Evolutionary conservation across 2,888 invertebrate species (phyloP), one percentile per base, ranked within the genome.

Genomic region (Hyppa rectilinea): DNA sequence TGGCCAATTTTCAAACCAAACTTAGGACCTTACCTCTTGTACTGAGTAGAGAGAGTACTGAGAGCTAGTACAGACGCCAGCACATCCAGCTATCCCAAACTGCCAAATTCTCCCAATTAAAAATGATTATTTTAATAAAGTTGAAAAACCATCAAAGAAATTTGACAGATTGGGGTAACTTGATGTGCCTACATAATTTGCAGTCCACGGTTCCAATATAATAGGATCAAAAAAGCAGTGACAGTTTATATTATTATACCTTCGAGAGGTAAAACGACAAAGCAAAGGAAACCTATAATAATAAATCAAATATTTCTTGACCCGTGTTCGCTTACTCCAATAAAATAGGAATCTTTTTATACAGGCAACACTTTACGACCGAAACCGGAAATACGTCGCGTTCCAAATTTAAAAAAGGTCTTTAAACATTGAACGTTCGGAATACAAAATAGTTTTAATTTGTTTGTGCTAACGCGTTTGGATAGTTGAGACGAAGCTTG

Each of bases 351-450:
- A 56, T 82, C 77, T 77, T 67, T 59, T 70, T 68, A 78, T 73
- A 49, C 52, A 80, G 81, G 79, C 58, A 58, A 69, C 72, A 59
- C 72, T 66, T 79, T 72, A 79, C 69, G 67, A 74, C n/a, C 59
- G 66, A 7, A 43, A 31, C 75, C 80, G 87, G 87, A 88, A 86
- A 84, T 78, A 71, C 73, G 78, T 80, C 76, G 80, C 84, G 84
- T 87, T 88, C 87, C 81, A 83, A 76, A 81, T 85, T 56, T 50
- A 20, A 66, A 75, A 71, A 72, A 60, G 29, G 55, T 43, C 23
- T 50, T 38, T 50, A 56, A 58, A 66, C 58, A 55, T 29, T 7
- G 17, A 64, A 58, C 43, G 43, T 78, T 61, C 61, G 26, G 64
- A 56, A 53, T 53, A 59, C 49, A 76, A 78, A 69, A 60, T 47